Percentiles rank a stretch among this genome's conserved stretches.
phyloP scores from a whole-genome alignment of 2,888 invertebrate genomes.

The Meandrusa payeni region DNA sequence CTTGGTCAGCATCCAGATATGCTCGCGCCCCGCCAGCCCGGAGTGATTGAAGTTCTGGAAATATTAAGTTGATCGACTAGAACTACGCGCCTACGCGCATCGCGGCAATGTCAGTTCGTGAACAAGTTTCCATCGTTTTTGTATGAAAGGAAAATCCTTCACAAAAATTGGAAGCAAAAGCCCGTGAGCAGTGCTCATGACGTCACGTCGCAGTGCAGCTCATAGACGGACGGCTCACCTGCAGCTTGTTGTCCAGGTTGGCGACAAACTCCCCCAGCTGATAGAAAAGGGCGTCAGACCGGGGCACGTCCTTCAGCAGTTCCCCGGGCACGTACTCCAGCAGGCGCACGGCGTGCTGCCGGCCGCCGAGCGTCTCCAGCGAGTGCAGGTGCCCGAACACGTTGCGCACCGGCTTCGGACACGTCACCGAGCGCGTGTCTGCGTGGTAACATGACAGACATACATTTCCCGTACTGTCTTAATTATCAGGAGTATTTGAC shows the following conservation, averaged over 20 bases:
- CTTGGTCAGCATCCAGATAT: conserved; percentile 89
- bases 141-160: too few relatives aligned
- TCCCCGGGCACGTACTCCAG: conserved; percentile 89
- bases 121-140: too few relatives aligned
- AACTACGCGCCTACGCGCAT: too few relatives aligned
- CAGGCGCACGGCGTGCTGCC: conserved; percentile 85
- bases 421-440: conserved; percentile 82
- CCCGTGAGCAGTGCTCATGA: too few relatives aligned
- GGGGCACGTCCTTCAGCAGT: conserved; percentile 82
- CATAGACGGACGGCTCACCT: conserved; percentile 70
- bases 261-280: conserved; percentile 88
- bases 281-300: conserved; percentile 82
- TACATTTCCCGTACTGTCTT: too few relatives aligned
- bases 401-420: conserved; percentile 87
- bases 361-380: conserved; percentile 67
- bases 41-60: conserved; percentile 86
- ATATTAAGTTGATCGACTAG: too few relatives aligned
- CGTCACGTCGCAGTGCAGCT: too few relatives aligned
- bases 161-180: too few relatives aligned
- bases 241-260: conserved; percentile 83
- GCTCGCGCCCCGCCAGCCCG: conserved; percentile 83
- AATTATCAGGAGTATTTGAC: too few relatives aligned
- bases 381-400: conserved; percentile 83
- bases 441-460: too few relatives aligned
- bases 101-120: too few relatives aligned